Evolutionary conservation across 2,888 invertebrate genomes (phyloP), one percentile per base, ranked within the genome.

Genomic region (Syrista parreyssii): DNA sequence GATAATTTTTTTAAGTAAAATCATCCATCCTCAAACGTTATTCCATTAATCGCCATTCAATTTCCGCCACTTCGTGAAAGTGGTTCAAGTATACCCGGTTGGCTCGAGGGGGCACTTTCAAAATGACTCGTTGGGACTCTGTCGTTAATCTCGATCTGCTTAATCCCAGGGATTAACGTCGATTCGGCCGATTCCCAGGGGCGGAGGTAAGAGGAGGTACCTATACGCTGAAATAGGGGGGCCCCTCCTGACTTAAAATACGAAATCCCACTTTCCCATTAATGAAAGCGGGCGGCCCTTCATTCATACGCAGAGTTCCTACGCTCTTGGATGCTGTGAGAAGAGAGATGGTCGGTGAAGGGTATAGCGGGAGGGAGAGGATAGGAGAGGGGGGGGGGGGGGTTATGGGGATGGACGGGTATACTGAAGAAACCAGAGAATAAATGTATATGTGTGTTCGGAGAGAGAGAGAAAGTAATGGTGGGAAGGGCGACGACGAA

Each of bases 211-310:
- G 55, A 23, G 55, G 55, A 9, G 55, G 55, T 23, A 15, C 23
- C 55, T 55, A 55, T 55, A 55, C 55, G 2, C 15, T 15, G 15
- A 36, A 15, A 9, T 2, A 23, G 23, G 55, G 23, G 12, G 55
- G 23, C 23, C 55, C 23, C 55, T 15, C 9, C 31, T 88, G 88
- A 88, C 89, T 89, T 89, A 89, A 89, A 89, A 87, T 88, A 84
- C 88, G 85, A 88, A 88, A 89, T 89, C 85, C 86, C 88, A 86
- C 87, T 88, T 88, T 88, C 87, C 89, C 88, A 89, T 89, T 89
- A 89, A 87, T 87, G 88, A 89, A 87, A 88, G 84, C 83, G 84
- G 85, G 86, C 85, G 84, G 85, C 86, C 86, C 86, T 86, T 86
- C 84, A 81, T 82, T 85, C 84, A 83, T 84, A 83, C 78, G 30